Evolutionary conservation across 1,140 invertebrate species (phyloP), one percentile per base, ranked within the genome.

Genomic region (Ladona fulva): DNA sequence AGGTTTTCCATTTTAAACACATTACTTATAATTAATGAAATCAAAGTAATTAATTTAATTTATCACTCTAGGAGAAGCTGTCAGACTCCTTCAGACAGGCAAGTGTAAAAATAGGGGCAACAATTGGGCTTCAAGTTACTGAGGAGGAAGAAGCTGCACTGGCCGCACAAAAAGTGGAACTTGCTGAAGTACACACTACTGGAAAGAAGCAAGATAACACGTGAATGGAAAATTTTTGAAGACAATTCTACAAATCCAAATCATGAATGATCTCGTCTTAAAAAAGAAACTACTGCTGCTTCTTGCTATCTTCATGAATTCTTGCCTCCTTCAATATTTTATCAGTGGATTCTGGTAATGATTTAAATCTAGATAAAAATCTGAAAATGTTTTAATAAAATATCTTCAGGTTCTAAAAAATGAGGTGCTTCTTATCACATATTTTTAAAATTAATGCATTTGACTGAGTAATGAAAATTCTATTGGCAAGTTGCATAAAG

Each of bases 31-130:
- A n/a, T n/a, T n/a, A n/a, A n/a, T n/a, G n/a, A n/a, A n/a, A n/a
- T n/a, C n/a, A n/a, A n/a, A n/a, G n/a, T n/a, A n/a, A n/a, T n/a
- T n/a, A n/a, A 76, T 76, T 76, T 74, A 80, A 24, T 78, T 22
- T 74, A 52, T 82, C 29, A n/a, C n/a, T 86, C 19, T 83, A 91
- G 88, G 90, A 90, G 80, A 90, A 89, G 84, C 83, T 96, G 12
- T 92, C 92, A 22, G 91, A 94, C 83, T 94, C 93, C 0, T 96
- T 96, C 82, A 90, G 91, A 81, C 90, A 92, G 80, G 94, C 95
- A 0, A 95, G 92, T 82, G 90, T 92, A 29, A 95, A 95, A 82
- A 90, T 96, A 42, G 93, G 93, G 5, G 92, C 92, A n/a, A 93
- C 93, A 24, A 94, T 96, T 77, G 94, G 94, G 42, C 86, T 95